These are phyloP conservation scores for Erannis defoliaria DNA, from an alignment of 2,888 invertebrate species.

Conservation along the genomic window DNA sequence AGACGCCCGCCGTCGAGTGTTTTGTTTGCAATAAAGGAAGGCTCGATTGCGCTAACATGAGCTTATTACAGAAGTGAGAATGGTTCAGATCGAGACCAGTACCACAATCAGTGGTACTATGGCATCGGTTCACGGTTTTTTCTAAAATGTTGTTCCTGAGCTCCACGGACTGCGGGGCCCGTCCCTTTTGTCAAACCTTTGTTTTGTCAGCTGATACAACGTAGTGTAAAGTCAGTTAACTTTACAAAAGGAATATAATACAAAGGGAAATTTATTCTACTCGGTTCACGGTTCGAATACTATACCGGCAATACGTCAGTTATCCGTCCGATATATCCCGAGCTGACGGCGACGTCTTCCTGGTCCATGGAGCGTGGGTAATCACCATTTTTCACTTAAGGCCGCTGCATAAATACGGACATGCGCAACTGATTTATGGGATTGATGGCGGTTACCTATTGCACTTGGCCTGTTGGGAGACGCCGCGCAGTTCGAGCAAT, in stretches of 20 bases:
- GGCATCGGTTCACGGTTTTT: too few relatives aligned
- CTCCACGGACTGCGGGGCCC: too few relatives aligned
- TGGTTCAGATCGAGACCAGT: too few relatives aligned
- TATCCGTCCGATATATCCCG: slow-evolving; percentile 55
- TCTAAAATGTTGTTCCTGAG: too few relatives aligned
- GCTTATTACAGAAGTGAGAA: too few relatives aligned
- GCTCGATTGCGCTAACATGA: not conserved
- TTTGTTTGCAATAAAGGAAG: slow-evolving; percentile 7
- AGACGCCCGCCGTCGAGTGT: not conserved
- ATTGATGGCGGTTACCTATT: slow-evolving; percentile 15
- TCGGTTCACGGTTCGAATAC: not conserved
- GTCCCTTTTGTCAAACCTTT: too few relatives aligned
- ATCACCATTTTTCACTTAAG: slow-evolving; percentile 70
- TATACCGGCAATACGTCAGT: slow-evolving; percentile 48
- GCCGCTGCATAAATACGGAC: slow-evolving; percentile 57
- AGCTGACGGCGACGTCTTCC: slow-evolving; percentile 55
- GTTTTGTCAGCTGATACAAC: too few relatives aligned
- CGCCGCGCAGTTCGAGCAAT: not conserved
- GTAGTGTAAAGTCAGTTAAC: not conserved
- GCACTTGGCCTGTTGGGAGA: slow-evolving; percentile 1
- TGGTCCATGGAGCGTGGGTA: slow-evolving; percentile 53
- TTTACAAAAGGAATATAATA: not conserved
- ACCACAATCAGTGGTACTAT: too few relatives aligned
- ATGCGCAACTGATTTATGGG: slow-evolving; percentile 60
- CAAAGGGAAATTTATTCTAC: not conserved